phyloP scores from a whole-genome alignment of 2,888 invertebrate species.

The Deilephila porcellus region DNA sequence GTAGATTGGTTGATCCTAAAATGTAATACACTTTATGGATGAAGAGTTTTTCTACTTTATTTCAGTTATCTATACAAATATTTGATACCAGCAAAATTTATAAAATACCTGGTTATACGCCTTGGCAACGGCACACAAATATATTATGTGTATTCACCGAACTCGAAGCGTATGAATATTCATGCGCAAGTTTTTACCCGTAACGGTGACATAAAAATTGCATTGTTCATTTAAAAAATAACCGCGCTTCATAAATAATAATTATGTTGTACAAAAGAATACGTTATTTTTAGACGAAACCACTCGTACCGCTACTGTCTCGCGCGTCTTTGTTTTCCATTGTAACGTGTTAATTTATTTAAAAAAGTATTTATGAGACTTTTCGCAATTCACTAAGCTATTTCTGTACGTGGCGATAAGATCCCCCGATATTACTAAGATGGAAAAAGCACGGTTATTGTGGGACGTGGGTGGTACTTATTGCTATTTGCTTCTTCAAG shows the following conservation, averaged over 20 bases:
- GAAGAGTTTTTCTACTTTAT: too few species aligned
- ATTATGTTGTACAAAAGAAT: conserved; percentile 68
- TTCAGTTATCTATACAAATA: too few species aligned
- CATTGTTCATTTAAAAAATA: conserved; percentile 77
- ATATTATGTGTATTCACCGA: neutral
- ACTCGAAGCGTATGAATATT: conserved; percentile 62
- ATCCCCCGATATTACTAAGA: neutral
- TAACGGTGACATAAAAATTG: conserved; percentile 78
- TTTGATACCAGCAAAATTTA: too few species aligned
- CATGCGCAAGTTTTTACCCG: conserved; percentile 72
- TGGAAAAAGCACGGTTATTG: too few species aligned
- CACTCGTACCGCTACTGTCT: conserved; percentile 35
- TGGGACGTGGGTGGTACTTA: too few species aligned
- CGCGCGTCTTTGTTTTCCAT: conserved; percentile 17
- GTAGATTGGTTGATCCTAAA: too few species aligned
- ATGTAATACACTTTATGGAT: too few species aligned
- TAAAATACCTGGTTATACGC: too few species aligned
- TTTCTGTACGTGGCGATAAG: neutral
- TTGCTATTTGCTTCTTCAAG: too few species aligned
- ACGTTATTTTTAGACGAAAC: conserved; percentile 59
- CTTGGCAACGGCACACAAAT: neutral
- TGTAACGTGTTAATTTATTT: conserved; percentile 21
- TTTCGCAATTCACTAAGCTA: neutral
- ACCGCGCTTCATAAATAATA: conserved; percentile 69
- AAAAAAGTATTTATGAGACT: conserved; percentile 12